These are phyloP conservation scores for Rhorus exstirpatorius DNA, from an alignment of 2,888 invertebrate genomes.

Conservation along the genomic window DNA sequence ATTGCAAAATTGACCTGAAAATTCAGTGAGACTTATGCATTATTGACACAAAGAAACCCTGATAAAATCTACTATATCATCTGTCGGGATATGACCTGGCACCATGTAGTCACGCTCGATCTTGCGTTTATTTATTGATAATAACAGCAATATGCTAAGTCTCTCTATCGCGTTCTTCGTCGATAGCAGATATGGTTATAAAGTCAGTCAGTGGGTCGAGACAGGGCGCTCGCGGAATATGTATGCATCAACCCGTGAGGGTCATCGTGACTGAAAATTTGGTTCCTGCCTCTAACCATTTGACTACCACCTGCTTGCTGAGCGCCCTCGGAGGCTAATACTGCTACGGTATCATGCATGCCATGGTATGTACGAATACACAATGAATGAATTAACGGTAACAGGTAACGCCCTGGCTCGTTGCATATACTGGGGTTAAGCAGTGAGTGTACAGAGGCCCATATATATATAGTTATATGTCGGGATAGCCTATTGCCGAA, in stretches of 20 bases:
- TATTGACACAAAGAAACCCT: not conserved
- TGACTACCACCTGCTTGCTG: slow-evolving; percentile 32
- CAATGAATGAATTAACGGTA: slow-evolving; percentile 42
- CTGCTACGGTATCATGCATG: slow-evolving; percentile 52
- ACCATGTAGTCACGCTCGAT: slow-evolving; percentile 16
- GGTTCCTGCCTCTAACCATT: slow-evolving; percentile 30
- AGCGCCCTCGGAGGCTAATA: slow-evolving; percentile 26
- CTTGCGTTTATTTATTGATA: slow-evolving; percentile 40
- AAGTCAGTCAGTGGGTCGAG: slow-evolving; percentile 55
- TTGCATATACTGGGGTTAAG: slow-evolving; percentile 28
- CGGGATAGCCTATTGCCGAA: slow-evolving; percentile 55
- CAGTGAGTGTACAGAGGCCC: slow-evolving; percentile 41
- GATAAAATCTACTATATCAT: slow-evolving; percentile 10
- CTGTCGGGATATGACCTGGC: slow-evolving; percentile 22
- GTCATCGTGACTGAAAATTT: slow-evolving; percentile 55
- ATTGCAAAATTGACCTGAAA: slow-evolving; percentile 1
- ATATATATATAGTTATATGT: slow-evolving; percentile 40
- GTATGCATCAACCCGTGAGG: slow-evolving; percentile 24
- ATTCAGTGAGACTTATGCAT: not conserved
- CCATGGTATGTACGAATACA: slow-evolving; percentile 40
- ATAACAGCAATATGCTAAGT: slow-evolving; percentile 10
- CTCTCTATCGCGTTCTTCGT: not conserved
- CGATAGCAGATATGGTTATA: slow-evolving; percentile 29
- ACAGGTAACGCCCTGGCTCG: slow-evolving; percentile 46
- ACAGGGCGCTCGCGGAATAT: slow-evolving; percentile 8